Percentiles rank a stretch among this genome's conserved stretches.
phyloP scores from a whole-genome alignment of 2,888 invertebrate species.

The Pediacus dermestoides region DNA sequence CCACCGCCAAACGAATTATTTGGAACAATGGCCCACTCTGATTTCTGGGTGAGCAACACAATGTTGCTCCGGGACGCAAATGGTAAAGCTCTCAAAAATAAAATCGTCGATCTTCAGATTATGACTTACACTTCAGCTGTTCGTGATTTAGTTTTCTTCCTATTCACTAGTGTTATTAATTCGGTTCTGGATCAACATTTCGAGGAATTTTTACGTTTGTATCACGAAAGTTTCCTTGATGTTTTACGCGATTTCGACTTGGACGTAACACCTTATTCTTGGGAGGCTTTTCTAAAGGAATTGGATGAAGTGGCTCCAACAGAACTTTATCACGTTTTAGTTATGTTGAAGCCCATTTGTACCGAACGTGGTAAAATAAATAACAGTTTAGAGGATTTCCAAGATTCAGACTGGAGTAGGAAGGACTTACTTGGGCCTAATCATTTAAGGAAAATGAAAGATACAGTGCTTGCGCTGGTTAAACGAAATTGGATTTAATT shows the following conservation, averaged over 20 bases:
- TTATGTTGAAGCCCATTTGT: conserved; percentile 53
- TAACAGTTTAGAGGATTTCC: conserved; percentile 48
- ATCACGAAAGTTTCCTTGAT: conserved; percentile 52
- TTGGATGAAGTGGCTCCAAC: conserved; percentile 47
- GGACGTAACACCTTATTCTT: conserved; percentile 43
- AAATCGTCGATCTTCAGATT: conserved; percentile 60
- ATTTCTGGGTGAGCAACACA: conserved; percentile 62
- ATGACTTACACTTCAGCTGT: conserved; percentile 53
- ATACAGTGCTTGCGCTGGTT: conserved; percentile 41
- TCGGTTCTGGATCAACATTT: conserved; percentile 49
- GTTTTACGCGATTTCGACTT: conserved; percentile 47
- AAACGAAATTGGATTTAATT: conserved; percentile 43
- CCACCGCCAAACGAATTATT: conserved; percentile 49
- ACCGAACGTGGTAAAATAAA: conserved; percentile 51
- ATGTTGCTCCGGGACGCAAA: conserved; percentile 53
- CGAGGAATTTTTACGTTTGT: conserved; percentile 53
- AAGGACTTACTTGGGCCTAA: conserved; percentile 43
- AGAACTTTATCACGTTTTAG: conserved; percentile 51
- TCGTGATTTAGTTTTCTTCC: conserved; percentile 56
- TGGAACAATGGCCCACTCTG: conserved; percentile 55
- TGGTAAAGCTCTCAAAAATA: conserved; percentile 51
- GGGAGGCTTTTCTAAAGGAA: conserved; percentile 49
- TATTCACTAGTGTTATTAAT: conserved; percentile 54
- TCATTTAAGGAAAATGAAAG: conserved; percentile 43
- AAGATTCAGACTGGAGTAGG: conserved; percentile 45